Evolutionary conservation across 2,113 vertebrate species (phyloP), one percentile per base, ranked within the genome.

Genomic region (Calonectris borealis): DNA sequence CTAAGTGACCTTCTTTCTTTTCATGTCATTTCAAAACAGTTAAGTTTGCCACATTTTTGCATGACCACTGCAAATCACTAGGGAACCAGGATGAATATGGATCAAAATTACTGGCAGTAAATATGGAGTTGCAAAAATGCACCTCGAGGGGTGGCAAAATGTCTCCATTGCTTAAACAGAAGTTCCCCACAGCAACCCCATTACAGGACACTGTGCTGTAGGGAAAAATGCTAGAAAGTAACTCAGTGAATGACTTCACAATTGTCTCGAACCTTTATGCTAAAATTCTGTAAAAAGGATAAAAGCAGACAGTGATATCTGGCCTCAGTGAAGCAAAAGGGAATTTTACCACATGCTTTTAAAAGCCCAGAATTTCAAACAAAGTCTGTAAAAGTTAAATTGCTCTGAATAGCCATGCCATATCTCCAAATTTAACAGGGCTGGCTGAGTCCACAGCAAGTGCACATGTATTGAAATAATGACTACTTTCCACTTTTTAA

Each of bases 291-390:
- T 62, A 29, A 75, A 52, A 78, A 57, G 87, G 76, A 95, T 92
- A 93, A 96, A 96, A 96, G 90, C 77, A 72, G 81, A 16, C 75
- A 75, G 55, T 14, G 86, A 25, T 90, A 90, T 62, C 91, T 55
- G 52, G 85, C 86, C 88, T 62, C 92, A 84, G 78, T 62, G 92
- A 94, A 93, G 93, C 88, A 93, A 96, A 86, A 92, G 60, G 42
- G 83, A 88, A 86, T 96, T 96, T 95, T 90, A 94, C 8, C 83
- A 92, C 79, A 64, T 3, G 72, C 88, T 94, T 95, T 93, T 70
- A 96, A 94, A 92, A 70, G 69, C 46, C 71, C 48, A 68, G 88
- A 49, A 88, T 86, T 94, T 93, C 92, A 94, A 91, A 86, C 49
- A 48, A 84, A 90, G 83, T 19, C 90, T 81, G 90, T 77, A 92